Evolutionary conservation across 2,113 vertebrate genomes (phyloP).

Genomic region (Indicator maculatus): DNA sequence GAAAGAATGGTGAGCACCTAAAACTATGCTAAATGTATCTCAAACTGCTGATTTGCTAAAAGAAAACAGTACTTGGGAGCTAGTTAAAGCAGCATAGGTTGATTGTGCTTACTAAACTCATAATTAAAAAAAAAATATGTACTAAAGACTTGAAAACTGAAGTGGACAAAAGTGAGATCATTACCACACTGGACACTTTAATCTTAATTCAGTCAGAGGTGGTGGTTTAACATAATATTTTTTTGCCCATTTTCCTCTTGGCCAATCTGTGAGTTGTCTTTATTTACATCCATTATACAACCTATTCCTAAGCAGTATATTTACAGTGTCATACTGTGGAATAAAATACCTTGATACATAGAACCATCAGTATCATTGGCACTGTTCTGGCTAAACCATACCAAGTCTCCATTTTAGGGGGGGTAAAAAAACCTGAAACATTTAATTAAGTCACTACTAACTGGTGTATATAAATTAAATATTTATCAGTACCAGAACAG

Average conservation of each 20-base stretch:
- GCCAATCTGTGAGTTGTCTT: not conserved
- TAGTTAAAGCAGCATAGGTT: not conserved
- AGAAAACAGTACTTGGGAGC: not conserved
- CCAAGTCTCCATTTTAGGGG: not conserved
- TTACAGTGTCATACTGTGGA: not conserved
- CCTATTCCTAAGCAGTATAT: not conserved
- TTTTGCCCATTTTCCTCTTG: not conserved
- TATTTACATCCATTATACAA: not conserved
- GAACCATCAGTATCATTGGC: not conserved
- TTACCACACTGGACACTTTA: not conserved
- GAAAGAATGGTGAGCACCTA: not conserved
- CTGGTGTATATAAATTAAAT: not conserved
- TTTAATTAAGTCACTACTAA: not conserved
- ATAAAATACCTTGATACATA: not conserved
- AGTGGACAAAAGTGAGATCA: not conserved
- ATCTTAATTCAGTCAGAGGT: not conserved
- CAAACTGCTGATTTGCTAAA: not conserved
- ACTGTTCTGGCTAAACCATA: not conserved
- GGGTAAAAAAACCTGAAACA: not conserved
- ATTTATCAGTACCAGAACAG: not conserved
- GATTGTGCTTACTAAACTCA: not conserved
- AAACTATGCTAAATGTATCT: not conserved
- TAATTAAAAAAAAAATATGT: not conserved
- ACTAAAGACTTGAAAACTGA: not conserved
- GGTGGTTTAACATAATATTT: not conserved